A percentile compares a stretch with the other conserved stretches of the same genome.
These are phyloP conservation scores for Hyperopisus bebe DNA, from an alignment of 2,113 vertebrate genomes.

Conservation along the genomic window DNA sequence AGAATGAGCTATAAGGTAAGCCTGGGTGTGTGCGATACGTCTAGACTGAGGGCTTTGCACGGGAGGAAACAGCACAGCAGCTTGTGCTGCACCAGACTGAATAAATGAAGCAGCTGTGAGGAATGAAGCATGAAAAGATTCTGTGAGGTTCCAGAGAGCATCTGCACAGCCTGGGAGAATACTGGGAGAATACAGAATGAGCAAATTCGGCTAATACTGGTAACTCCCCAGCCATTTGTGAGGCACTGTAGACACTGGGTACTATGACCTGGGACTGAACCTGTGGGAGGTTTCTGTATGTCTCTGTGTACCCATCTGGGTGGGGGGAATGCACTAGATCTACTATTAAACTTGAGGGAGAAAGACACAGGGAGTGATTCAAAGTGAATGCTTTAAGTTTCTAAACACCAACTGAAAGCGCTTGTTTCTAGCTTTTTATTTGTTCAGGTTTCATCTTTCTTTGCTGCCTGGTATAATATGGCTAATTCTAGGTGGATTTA, in stretches of 20 bases:
- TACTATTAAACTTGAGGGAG: background rate
- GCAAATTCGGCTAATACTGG: background rate
- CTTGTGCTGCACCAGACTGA: background rate
- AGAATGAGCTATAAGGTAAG: background rate
- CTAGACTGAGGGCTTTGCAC: background rate
- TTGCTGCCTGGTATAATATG: background rate
- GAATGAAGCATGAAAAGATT: background rate
- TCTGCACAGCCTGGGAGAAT: background rate
- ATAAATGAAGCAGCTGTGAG: background rate
- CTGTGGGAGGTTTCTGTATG: slow-evolving; percentile 13
- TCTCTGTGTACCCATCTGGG: background rate
- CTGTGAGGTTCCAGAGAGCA: background rate
- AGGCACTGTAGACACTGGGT: background rate
- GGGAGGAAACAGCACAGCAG: background rate
- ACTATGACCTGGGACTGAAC: background rate
- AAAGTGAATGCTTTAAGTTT: background rate
- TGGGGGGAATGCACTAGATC: background rate
- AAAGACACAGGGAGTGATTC: background rate
- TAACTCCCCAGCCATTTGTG: background rate
- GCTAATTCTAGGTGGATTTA: background rate
- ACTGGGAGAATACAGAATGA: background rate
- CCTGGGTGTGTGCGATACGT: background rate
- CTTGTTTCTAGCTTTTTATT: background rate
- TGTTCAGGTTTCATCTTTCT: background rate
- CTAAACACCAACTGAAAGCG: background rate